A percentile compares a stretch with the other conserved stretches of the same genome.
Evolutionary conservation across 2,113 vertebrate species (phyloP).

Genomic region (Nerophis lumbriciformis): DNA sequence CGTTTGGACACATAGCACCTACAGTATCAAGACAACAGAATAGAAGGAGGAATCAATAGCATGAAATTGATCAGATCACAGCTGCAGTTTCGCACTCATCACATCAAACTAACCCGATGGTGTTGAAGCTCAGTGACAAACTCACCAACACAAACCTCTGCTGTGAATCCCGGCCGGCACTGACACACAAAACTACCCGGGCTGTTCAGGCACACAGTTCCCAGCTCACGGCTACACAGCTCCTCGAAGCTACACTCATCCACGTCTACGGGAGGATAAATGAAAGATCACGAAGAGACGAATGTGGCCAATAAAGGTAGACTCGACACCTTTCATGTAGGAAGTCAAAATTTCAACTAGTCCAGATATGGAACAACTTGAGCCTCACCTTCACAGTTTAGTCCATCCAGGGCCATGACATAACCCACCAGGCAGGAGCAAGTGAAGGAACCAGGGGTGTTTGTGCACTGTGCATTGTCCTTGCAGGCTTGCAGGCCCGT

Average conservation of each 20-base stretch:
- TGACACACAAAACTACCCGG: conserved; percentile 71
- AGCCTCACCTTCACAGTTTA: conserved; percentile 68
- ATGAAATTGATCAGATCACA: conserved; percentile 10
- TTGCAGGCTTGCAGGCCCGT: conserved; percentile 71
- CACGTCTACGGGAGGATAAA: conserved; percentile 57
- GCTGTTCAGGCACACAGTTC: conserved; percentile 74
- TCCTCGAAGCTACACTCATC: conserved; percentile 77
- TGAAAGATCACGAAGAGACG: not conserved
- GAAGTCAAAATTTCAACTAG: too few species aligned
- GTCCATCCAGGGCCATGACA: conserved; percentile 57
- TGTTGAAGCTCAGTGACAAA: not conserved
- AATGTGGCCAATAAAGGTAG: not conserved
- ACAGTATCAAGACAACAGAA: not conserved
- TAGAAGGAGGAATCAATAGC: not conserved
- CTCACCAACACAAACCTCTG: conserved; percentile 69
- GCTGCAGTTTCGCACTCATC: conserved; percentile 12
- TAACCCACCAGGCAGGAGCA: conserved; percentile 69
- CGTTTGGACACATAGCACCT: conserved; percentile 50
- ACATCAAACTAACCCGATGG: conserved; percentile 8
- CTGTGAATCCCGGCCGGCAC: conserved; percentile 71
- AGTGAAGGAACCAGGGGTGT: conserved; percentile 70
- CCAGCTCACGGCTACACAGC: conserved; percentile 67
- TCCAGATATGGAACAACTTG: not conserved
- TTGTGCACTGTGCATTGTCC: conserved; percentile 56
- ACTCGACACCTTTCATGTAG: too few species aligned